phyloP scores from a whole-genome alignment of 2,113 vertebrate species.

The Callipepla californica region DNA sequence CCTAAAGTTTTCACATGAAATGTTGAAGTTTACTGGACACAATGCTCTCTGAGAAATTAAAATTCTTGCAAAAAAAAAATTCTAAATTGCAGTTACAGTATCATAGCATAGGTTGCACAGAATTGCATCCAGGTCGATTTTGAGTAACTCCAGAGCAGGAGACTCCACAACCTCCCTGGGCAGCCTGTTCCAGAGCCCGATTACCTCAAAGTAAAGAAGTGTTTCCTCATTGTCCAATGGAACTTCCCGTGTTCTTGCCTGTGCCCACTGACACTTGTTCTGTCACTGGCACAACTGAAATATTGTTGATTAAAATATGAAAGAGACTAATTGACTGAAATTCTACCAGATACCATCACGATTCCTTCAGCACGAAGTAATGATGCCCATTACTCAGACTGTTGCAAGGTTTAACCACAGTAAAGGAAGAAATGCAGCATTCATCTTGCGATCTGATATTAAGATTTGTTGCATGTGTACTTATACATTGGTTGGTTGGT shows the following conservation, averaged over 20 bases:
- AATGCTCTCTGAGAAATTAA: background rate
- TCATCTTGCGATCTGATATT: background rate
- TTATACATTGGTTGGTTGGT: background rate
- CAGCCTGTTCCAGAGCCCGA: too few relatives aligned
- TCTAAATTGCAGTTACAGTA: background rate
- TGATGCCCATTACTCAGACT: background rate
- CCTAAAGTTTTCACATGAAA: background rate
- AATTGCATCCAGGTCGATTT: too few relatives aligned
- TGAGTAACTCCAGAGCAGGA: too few relatives aligned
- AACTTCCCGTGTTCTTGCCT: too few relatives aligned
- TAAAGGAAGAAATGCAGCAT: background rate
- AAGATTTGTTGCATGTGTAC: background rate
- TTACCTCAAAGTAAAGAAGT: too few relatives aligned
- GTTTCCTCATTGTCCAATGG: too few relatives aligned
- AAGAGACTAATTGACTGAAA: background rate
- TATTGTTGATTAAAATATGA: background rate
- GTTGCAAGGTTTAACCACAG: background rate
- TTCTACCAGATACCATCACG: background rate
- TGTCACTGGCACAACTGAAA: too few relatives aligned
- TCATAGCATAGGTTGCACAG: too few relatives aligned
- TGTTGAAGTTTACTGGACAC: background rate
- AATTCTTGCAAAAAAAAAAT: background rate
- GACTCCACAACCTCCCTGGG: too few relatives aligned
- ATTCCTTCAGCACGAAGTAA: background rate
- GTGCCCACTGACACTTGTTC: too few relatives aligned